A percentile compares a stretch with the other conserved stretches of the same genome.
These are phyloP conservation scores for Ascidia mentula DNA, from an alignment of 23 tunicate genomes.

Conservation along the genomic window DNA sequence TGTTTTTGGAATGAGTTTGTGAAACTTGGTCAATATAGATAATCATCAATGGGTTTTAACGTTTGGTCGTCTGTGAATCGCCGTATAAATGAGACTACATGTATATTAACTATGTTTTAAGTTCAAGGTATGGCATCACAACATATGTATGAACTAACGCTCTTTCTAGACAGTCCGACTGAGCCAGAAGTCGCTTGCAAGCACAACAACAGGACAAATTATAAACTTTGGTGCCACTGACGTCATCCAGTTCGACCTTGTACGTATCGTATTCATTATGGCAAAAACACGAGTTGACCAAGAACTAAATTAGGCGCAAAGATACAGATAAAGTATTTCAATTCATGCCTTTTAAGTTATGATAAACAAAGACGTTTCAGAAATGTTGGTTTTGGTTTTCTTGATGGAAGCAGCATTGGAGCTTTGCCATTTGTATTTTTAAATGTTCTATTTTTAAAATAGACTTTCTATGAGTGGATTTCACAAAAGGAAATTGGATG, in stretches of 20 bases:
- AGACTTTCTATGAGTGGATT: no score
- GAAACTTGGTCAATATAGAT: background rate
- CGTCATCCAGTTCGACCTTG: slow-evolving; percentile 73
- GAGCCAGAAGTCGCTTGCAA: slow-evolving; percentile 48
- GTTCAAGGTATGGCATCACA: no score
- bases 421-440: no score
- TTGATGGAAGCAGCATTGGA: no score
- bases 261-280: slow-evolving; percentile 5
- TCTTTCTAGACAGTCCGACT: slow-evolving; percentile 59
- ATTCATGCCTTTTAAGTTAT: background rate
- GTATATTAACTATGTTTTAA: no score
- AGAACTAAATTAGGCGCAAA: background rate
- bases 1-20: background rate
- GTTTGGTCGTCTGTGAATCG: no score
- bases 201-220: slow-evolving; percentile 74
- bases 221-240: slow-evolving; percentile 88
- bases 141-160: no score
- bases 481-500: no score
- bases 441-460: no score
- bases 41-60: background rate
- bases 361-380: background rate
- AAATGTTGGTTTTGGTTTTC: no score
- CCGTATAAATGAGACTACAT: no score
- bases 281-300: background rate
- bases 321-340: background rate